Percentiles rank a stretch among this genome's conserved stretches.
Conservation (phyloP, 2,113 vertebrate genomes). For the Mastomys coucha region DNA sequence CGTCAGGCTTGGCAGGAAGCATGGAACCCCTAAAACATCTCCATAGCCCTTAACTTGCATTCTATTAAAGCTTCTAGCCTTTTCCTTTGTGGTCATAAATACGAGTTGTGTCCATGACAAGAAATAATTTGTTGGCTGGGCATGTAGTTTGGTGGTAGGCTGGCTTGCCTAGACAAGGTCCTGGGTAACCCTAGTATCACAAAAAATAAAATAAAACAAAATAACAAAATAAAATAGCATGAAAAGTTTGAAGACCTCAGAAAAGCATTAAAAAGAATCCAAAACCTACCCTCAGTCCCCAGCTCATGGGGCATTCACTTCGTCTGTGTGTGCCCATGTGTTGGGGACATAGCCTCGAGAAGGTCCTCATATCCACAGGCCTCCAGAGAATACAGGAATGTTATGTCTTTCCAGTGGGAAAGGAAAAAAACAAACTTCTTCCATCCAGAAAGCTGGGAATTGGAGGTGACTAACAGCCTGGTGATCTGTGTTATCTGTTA, state of each 20-base stretch:
- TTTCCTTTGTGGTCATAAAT: conserved; percentile 16
- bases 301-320: not conserved
- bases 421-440: not conserved
- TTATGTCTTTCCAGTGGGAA: not conserved
- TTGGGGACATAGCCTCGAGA: too few relatives aligned
- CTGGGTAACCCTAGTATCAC: not conserved
- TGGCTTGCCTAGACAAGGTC: not conserved
- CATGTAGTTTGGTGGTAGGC: not conserved
- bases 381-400: not conserved
- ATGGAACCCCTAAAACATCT: too few relatives aligned
- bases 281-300: not conserved
- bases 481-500: not conserved
- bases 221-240: not conserved
- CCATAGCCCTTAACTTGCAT: not conserved
- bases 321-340: not conserved
- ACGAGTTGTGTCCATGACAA: not conserved
- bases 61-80: not conserved
- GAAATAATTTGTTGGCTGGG: not conserved
- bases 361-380: not conserved
- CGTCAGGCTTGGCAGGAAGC: not conserved
- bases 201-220: not conserved
- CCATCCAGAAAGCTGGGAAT: not conserved
- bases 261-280: not conserved
- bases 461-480: not conserved
- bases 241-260: conserved; percentile 31